Percentiles rank a stretch among this genome's conserved stretches.
phyloP scores from a whole-genome alignment of 2,797 vertebrate genomes.

The Morus bassanus region DNA sequence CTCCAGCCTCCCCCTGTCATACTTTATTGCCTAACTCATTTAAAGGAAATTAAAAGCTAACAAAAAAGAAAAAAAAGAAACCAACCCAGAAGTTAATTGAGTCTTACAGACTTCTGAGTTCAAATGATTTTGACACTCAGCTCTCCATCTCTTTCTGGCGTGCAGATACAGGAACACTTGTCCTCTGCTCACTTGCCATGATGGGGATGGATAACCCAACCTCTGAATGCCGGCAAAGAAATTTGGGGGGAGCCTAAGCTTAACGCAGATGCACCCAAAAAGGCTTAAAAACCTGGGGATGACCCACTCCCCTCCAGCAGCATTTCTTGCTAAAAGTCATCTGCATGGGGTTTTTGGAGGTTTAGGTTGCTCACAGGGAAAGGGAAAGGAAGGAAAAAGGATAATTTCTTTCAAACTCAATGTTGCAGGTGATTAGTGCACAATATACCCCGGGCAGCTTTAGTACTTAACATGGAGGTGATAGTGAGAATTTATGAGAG shows the following conservation, averaged over 20 bases:
- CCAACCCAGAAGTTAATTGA: constrained; percentile 30
- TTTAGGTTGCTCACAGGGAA: fast-evolving
- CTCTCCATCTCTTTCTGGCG: not conserved
- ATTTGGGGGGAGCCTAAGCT: fast-evolving
- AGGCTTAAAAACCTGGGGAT: not conserved
- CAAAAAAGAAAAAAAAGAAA: not conserved
- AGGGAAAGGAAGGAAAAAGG: not conserved
- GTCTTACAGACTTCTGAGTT: constrained; percentile 3
- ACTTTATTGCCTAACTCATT: constrained; percentile 16
- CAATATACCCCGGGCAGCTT: constrained; percentile 10
- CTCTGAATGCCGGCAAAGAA: not conserved
- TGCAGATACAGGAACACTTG: not conserved
- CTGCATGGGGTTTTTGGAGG: fast-evolving
- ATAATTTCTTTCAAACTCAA: constrained; percentile 20
- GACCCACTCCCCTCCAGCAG: fast-evolving
- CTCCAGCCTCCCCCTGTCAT: not conserved
- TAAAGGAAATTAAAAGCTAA: not conserved
- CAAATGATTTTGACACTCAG: not conserved
- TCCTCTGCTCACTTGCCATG: not conserved
- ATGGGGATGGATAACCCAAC: not conserved
- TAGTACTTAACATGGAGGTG: constrained; percentile 35
- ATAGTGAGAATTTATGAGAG: constrained; percentile 48
- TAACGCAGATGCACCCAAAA: not conserved
- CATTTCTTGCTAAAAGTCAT: not conserved
- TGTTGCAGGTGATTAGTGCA: constrained; percentile 24